Evolutionary conservation across 2,888 invertebrate genomes (phyloP).

Genomic region (Spodoptera exigua): DNA sequence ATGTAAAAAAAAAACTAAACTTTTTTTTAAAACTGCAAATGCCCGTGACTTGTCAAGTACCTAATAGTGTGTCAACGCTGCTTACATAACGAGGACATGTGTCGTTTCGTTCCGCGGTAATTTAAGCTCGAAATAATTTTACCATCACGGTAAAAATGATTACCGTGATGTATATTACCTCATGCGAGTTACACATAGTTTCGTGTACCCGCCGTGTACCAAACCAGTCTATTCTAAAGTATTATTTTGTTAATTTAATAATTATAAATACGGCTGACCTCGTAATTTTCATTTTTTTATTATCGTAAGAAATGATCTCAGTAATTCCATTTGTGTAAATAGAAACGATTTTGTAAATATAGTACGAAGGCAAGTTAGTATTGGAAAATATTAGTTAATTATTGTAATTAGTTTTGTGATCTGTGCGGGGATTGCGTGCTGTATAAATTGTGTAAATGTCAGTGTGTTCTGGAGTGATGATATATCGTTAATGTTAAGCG

Average conservation of each 20-base stretch:
- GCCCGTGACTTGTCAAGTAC: constrained; percentile 28
- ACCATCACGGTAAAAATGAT: constrained; percentile 60
- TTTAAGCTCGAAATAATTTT: constrained; percentile 48
- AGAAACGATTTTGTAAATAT: constrained; percentile 82
- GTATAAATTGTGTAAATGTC: constrained; percentile 62
- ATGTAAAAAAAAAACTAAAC: constrained; percentile 10
- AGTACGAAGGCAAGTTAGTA: constrained; percentile 69
- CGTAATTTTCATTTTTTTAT: constrained; percentile 79
- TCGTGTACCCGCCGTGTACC: constrained; percentile 73
- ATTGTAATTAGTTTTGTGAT: constrained; percentile 70
- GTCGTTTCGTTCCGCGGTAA: constrained; percentile 54
- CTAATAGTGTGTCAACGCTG: constrained; percentile 57
- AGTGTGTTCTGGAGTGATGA: constrained; percentile 48
- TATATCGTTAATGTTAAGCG: constrained; percentile 53
- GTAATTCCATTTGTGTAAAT: constrained; percentile 88
- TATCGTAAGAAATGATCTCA: constrained; percentile 88
- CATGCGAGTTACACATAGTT: constrained; percentile 69
- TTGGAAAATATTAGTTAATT: constrained; percentile 65
- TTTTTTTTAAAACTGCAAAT: constrained; percentile 32
- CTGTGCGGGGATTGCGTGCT: constrained; percentile 64
- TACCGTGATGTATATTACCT: too few relatives aligned
- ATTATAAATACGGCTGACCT: constrained; percentile 74
- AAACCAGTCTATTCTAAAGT: constrained; percentile 86
- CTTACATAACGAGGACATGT: constrained; percentile 51
- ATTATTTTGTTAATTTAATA: constrained; percentile 82